Base-by-base conservation (phyloP, 2,113 vertebrate genomes). In the Chamaetylas fuelleborni region DNA sequence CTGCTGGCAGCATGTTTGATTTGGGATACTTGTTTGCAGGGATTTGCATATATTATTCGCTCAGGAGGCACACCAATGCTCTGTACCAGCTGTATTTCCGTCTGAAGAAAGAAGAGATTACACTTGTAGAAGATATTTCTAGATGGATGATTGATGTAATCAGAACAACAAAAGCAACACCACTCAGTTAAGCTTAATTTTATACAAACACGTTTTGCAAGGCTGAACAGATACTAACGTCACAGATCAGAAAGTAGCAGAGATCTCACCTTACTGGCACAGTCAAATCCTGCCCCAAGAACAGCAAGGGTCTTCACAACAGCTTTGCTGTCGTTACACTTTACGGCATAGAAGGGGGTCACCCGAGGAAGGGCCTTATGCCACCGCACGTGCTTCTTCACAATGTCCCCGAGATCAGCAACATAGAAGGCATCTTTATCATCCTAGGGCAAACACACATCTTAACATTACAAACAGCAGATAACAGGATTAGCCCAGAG, bases 361-460 rank as follows among this genome's bases (percentile, higher is more conserved):
- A 99, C 97, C 2, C 99, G 98, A 61, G 99, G 99, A 93, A 99
- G 97, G 42, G 98, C 98, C 82, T 98, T 98, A 12, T 96, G 86
- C 99, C 99, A 99, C 8, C 99, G 97, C 42, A 99, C 34, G 40
- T 99, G 99, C 88, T 99, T 99, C 97, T 99, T 99, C 4, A 99
- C 89, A 53, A 99, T 96, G 33, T 99, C 99, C 6, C 99, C 99
- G 8, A 99, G 97, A 97, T 99, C 99, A 61, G 99, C 99, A 36
- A 99, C 98, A 12, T 99, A 99, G 96, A 99, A 99, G 89, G 99
- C 99, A 96, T 99, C 99, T 95, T 99, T 98, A 81, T 99, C 99
- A 91, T 99, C 99, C 99, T 99, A 94, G 19, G 91, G 72, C 78
- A 85, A 96, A 95, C 6, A 66, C 23, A 84, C 11, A 53, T n/a